A percentile compares a stretch with the other conserved stretches of the same genome.
Conservation (phyloP, 2,797 vertebrate species). For the Ptychobarbus kaznakovi region DNA sequence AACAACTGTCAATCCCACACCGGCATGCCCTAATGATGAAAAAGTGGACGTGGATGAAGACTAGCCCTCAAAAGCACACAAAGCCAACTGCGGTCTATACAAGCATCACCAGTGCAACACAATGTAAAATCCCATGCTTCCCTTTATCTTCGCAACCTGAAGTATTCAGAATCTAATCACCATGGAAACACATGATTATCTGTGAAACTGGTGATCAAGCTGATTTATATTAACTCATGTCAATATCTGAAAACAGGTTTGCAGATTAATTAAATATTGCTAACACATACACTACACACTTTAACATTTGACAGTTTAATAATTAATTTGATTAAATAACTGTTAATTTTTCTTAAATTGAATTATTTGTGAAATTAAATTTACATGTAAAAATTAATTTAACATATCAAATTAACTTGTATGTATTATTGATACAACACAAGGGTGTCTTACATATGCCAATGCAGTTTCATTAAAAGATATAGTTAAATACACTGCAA, state of each 20-base stretch:
- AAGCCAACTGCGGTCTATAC: background rate
- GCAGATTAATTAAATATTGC: background rate
- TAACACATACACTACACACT: background rate
- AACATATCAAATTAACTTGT: background rate
- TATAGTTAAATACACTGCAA: background rate
- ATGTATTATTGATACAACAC: background rate
- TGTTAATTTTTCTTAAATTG: background rate
- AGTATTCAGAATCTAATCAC: slow-evolving; percentile 11
- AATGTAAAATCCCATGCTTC: slow-evolving; percentile 1
- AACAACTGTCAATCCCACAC: slow-evolving; percentile 15
- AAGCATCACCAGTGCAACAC: background rate
- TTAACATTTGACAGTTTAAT: background rate
- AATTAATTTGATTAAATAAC: background rate
- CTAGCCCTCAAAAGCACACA: slow-evolving; percentile 16
- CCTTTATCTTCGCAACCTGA: background rate
- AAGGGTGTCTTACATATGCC: too few relatives aligned
- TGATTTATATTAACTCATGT: background rate
- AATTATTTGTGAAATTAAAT: background rate
- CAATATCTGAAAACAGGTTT: background rate
- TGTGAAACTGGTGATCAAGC: background rate
- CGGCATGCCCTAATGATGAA: slow-evolving; percentile 5
- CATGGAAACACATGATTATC: background rate
- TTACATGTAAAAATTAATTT: background rate
- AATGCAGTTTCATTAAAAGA: too few relatives aligned
- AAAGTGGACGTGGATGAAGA: background rate